Conservation (phyloP, 92 coral and sea anemone genomes). For the Diadumene lineata region DNA sequence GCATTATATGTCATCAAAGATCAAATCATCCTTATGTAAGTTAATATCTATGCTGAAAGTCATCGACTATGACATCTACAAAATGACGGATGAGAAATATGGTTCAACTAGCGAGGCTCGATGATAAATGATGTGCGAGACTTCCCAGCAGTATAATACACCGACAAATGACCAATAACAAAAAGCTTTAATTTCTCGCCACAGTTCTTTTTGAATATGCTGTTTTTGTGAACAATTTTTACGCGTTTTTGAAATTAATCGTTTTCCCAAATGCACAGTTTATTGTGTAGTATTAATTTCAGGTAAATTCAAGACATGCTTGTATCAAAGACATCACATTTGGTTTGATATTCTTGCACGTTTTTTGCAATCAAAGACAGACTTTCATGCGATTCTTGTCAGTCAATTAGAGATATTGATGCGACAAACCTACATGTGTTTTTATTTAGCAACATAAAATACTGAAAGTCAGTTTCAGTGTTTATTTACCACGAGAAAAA, state of each 20-base stretch:
- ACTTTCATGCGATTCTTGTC: not conserved
- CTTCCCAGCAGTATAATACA: not conserved
- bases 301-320: slow-evolving; percentile 10
- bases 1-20: slow-evolving; percentile 21
- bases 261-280: slow-evolving; percentile 10
- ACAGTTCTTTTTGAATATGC: not conserved
- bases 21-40: slow-evolving; percentile 25
- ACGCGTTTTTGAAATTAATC: not conserved
- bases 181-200: not conserved
- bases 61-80: slow-evolving; percentile 14
- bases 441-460: not conserved
- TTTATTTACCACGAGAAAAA: not conserved
- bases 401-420: not conserved
- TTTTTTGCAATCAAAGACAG: slow-evolving; percentile 3
- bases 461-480: not conserved
- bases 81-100: slow-evolving; percentile 5
- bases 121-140: slow-evolving; percentile 31
- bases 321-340: not conserved
- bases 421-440: too few relatives aligned
- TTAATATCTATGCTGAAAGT: slow-evolving; percentile 23
- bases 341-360: not conserved
- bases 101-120: not conserved
- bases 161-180: not conserved
- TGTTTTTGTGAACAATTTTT: not conserved
- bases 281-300: not conserved